Evolutionary conservation across 2,888 invertebrate species (phyloP).

Genomic region (Notocelia uddmanniana): DNA sequence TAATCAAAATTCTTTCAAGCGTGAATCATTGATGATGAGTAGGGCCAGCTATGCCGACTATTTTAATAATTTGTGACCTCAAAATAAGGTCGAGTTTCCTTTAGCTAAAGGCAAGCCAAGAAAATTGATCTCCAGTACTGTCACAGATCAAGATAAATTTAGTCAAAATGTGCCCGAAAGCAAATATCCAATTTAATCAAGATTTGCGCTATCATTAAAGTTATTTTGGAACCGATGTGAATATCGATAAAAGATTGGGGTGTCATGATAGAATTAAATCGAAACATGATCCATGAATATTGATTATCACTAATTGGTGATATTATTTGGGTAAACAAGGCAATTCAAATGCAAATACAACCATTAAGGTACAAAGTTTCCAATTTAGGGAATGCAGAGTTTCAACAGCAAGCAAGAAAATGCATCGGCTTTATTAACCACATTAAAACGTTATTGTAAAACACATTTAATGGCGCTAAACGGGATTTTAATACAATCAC

Average conservation of each 20-base stretch:
- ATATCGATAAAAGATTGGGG: constrained; percentile 21
- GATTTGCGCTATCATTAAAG: constrained; percentile 4
- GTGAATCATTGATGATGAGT: constrained; percentile 15
- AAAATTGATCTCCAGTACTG: not conserved
- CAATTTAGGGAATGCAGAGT: constrained; percentile 40
- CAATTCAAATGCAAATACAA: constrained; percentile 50
- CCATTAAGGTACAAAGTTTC: constrained; percentile 33
- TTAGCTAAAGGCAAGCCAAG: not conserved
- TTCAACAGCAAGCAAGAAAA: constrained; percentile 32
- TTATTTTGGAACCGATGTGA: constrained; percentile 17
- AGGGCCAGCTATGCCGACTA: not conserved
- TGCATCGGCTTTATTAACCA: constrained; percentile 25
- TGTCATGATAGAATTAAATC: constrained; percentile 24
- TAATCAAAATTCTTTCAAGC: constrained; percentile 15
- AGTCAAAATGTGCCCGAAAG: not conserved
- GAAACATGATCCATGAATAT: constrained; percentile 50
- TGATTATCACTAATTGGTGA: constrained; percentile 50
- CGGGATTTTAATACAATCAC: constrained; percentile 23
- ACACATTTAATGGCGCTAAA: constrained; percentile 19
- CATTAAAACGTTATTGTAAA: constrained; percentile 16
- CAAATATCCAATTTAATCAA: not conserved
- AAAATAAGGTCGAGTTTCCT: not conserved
- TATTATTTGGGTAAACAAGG: constrained; percentile 46
- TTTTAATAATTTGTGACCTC: not conserved
- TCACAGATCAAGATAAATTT: not conserved